A percentile compares a stretch with the other conserved stretches of the same genome.
Conservation (phyloP, 2,888 invertebrate genomes). For the Acleris laterana region DNA sequence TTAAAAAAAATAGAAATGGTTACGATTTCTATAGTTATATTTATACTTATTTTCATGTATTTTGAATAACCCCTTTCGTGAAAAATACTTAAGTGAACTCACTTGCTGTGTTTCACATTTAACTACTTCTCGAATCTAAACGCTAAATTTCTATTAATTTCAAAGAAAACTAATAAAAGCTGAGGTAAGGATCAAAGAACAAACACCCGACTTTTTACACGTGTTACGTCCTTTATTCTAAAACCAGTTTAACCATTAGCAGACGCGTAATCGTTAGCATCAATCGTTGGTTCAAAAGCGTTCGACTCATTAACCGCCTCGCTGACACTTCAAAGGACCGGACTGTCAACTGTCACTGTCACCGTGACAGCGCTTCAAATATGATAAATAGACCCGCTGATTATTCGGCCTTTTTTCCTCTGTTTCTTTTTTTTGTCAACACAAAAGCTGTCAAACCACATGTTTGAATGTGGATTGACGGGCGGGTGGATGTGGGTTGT, state of each 20-base stretch:
- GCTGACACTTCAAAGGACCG: conserved; percentile 70
- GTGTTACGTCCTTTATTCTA: conserved; percentile 19
- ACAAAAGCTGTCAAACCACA: conserved; percentile 62
- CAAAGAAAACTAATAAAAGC: background rate
- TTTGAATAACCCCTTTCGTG: too few species aligned
- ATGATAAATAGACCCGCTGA: conserved; percentile 73
- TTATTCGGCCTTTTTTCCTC: conserved; percentile 56
- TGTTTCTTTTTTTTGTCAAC: conserved; percentile 54
- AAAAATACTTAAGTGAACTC: too few species aligned
- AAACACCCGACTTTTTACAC: conserved; percentile 8
- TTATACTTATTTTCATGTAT: too few species aligned
- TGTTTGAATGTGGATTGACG: conserved; percentile 44
- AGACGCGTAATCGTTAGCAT: conserved; percentile 37
- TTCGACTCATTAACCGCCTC: conserved; percentile 64
- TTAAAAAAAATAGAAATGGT: too few species aligned
- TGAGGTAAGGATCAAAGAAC: conserved; percentile 17
- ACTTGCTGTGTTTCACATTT: too few species aligned
- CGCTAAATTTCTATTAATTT: background rate
- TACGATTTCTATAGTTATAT: too few species aligned
- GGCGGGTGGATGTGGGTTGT: conserved; percentile 45
- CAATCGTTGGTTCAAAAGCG: conserved; percentile 40
- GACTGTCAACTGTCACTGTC: conserved; percentile 53
- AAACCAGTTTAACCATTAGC: conserved; percentile 34
- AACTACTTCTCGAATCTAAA: background rate
- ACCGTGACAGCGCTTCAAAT: conserved; percentile 51